Percentiles rank a stretch among this genome's conserved stretches.
phyloP scores from a whole-genome alignment of 2,888 invertebrate genomes.

The Sesamia inferens region DNA sequence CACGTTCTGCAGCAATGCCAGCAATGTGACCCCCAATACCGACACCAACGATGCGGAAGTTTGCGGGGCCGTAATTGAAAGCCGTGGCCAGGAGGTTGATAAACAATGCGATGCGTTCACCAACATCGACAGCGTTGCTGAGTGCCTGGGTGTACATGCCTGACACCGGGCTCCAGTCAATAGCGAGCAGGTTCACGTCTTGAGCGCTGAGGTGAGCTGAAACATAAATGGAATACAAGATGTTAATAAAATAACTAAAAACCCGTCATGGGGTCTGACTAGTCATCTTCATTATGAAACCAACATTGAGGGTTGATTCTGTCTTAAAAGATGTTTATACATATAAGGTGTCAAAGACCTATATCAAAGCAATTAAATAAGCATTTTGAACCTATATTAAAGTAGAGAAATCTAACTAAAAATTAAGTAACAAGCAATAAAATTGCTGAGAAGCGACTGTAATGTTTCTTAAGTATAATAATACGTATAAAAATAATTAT shows the following conservation, averaged over 20 bases:
- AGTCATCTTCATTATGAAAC: too few relatives aligned
- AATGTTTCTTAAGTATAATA: too few relatives aligned
- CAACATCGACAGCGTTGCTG: conserved; percentile 78
- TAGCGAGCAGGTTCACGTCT: conserved; percentile 82
- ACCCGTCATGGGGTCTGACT: background rate
- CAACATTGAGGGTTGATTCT: background rate
- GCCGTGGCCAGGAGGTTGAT: conserved; percentile 76
- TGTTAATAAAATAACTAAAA: background rate
- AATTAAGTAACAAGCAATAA: background rate
- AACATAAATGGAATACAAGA: conserved; percentile 38
- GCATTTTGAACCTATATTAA: background rate
- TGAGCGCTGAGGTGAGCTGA: conserved; percentile 76
- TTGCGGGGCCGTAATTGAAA: conserved; percentile 73
- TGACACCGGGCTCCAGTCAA: conserved; percentile 83
- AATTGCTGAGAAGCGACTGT: background rate
- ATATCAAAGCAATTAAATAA: background rate
- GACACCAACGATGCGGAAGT: conserved; percentile 82
- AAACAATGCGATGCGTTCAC: conserved; percentile 78
- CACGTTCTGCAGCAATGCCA: conserved; percentile 80
- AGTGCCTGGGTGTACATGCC: conserved; percentile 78
- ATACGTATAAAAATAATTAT: too few relatives aligned
- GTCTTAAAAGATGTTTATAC: background rate
- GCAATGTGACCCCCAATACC: conserved; percentile 84
- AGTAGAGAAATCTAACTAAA: background rate
- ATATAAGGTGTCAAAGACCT: background rate